phyloP scores from a whole-genome alignment of 1,140 invertebrate species.

The Drosophila nigromelanica region DNA sequence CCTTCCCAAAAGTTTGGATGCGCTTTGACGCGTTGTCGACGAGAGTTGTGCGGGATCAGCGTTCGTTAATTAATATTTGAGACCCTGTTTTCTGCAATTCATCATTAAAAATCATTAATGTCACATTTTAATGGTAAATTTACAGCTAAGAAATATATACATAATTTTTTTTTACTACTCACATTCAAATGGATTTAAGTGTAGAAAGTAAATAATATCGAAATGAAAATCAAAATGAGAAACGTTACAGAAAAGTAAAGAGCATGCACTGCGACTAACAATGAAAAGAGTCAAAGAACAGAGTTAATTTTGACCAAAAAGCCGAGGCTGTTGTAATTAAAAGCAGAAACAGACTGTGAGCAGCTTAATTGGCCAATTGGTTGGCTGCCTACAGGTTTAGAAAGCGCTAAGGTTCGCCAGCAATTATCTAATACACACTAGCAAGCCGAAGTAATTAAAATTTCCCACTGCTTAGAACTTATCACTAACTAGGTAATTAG shows the following conservation, averaged over 20 bases:
- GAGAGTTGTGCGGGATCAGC: too few relatives aligned
- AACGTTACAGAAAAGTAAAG: constrained; percentile 23
- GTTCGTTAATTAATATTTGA: constrained; percentile 16
- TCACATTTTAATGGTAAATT: too few relatives aligned
- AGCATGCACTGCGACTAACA: constrained; percentile 25
- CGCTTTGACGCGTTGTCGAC: too few relatives aligned
- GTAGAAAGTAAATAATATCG: constrained; percentile 36
- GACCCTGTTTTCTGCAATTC: neutral
- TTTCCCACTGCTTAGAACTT: constrained; percentile 34
- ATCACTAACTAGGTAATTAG: constrained; percentile 12
- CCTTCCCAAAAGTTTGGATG: neutral
- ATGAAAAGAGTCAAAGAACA: constrained; percentile 25
- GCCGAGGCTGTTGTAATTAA: constrained; percentile 38
- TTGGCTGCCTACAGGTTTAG: constrained; percentile 28
- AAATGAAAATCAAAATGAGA: constrained; percentile 30
- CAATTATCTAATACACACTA: constrained; percentile 54
- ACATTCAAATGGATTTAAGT: too few relatives aligned
- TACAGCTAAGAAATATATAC: too few relatives aligned
- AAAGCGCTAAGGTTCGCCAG: constrained; percentile 47
- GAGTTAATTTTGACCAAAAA: constrained; percentile 41
- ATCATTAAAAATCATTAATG: too few relatives aligned
- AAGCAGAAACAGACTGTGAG: constrained; percentile 52
- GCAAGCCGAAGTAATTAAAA: constrained; percentile 24
- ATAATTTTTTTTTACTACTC: too few relatives aligned
- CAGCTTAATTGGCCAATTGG: constrained; percentile 19